A percentile compares a stretch with the other conserved stretches of the same genome.
Conservation (phyloP, 2,113 vertebrate genomes). For the Chaenocephalus aceratus region DNA sequence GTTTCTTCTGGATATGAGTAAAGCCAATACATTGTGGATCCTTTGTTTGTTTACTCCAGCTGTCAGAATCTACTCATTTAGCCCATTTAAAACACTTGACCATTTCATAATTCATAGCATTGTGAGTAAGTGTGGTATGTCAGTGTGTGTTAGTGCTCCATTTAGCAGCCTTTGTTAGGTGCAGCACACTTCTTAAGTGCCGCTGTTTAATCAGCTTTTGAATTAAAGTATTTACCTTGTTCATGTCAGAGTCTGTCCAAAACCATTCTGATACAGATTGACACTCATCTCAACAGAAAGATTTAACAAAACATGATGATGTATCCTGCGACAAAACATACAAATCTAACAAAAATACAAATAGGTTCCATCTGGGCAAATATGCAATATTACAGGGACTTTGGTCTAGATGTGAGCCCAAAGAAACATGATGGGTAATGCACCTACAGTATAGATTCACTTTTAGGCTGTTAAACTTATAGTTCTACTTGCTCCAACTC, state of each 20-base stretch:
- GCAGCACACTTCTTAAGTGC: background rate
- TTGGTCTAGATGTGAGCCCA: background rate
- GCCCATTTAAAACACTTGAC: slow-evolving; percentile 9
- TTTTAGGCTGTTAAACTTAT: background rate
- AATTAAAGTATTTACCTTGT: slow-evolving; percentile 3
- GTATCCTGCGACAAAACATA: background rate
- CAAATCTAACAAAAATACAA: background rate
- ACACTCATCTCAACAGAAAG: background rate
- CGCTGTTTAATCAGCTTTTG: slow-evolving; percentile 3
- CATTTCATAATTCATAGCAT: slow-evolving; percentile 3
- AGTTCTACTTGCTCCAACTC: slow-evolving; percentile 4
- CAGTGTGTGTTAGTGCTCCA: background rate
- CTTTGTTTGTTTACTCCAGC: slow-evolving; percentile 2
- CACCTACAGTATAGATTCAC: background rate
- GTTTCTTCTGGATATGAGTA: slow-evolving; percentile 1
- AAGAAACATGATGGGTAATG: background rate
- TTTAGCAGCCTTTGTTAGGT: slow-evolving; percentile 8
- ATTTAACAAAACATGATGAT: background rate
- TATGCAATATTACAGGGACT: background rate
- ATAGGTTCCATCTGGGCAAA: background rate
- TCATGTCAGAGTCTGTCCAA: background rate
- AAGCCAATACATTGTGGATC: background rate
- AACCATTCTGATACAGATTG: background rate
- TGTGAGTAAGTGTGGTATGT: background rate
- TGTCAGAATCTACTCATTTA: slow-evolving; percentile 10